Base-by-base conservation (phyloP, 2,113 vertebrate genomes). In the Centrocercus urophasianus region DNA sequence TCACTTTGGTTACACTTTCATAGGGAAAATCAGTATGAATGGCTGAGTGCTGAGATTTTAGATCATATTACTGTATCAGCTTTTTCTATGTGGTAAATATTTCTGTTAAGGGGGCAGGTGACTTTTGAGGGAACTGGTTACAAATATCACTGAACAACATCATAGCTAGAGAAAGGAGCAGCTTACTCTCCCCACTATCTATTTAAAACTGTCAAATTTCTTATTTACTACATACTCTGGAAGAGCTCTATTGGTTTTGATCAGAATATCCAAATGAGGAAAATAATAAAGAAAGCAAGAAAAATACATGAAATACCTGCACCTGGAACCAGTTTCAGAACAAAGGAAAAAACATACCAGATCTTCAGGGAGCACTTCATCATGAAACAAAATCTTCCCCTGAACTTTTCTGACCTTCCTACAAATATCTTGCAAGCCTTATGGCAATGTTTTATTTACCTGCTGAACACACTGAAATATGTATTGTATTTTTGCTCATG, bases 311-410 rank as follows among this genome's bases (percentile, higher is more conserved):
- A 89, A 85, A 74, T 77, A 60, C 85, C 25, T 60, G 17, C 72
- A 93, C 11, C 79, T 93, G 89, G 43, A 75, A 85, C 38, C 34
- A 83, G 42, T 93, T 93, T 90, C 17, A 45, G 45, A 89, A 92
- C 13, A 19, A 48, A 10, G 45, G 19, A 73, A 92, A 81, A 80
- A 14, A 32, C 36, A 70, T 20, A 63, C 54, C 77, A 90, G 81
- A 92, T 69, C 66, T 74, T 88, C 27, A 18, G 36, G 74, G 48
- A 94, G 4, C 24, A 88, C 61, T 82, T 92, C 3, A 40, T 93
- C 56, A 61, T 86, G 52, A 74, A 83, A 85, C 3, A 86, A 88
- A 95, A 89, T 52, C 28, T 88, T 9, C 3, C 22, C 32, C 52
- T 89, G 79, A 93, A 83, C 42, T 67, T 86, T 74, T 75, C 69